Conservation (phyloP, 1,140 invertebrate genomes). For the Pseudachorutes palmiensis region DNA sequence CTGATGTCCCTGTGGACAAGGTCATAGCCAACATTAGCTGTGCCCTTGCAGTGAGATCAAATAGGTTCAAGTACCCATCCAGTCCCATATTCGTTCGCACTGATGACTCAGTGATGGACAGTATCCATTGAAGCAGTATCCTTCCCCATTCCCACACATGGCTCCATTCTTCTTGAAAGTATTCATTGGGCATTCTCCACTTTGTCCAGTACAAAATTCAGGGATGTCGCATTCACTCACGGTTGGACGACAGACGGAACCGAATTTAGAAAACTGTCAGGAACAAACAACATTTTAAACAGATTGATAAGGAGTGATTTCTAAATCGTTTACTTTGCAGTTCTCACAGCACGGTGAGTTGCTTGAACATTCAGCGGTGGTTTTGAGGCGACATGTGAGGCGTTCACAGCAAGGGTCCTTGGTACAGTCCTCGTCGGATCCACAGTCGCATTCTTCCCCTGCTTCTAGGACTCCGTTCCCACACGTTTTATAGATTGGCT, state of each 20-base stretch:
- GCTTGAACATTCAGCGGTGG: conserved; percentile 81
- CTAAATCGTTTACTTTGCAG: conserved; percentile 61
- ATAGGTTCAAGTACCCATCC: conserved; percentile 43
- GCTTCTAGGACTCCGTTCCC: conserved; percentile 90
- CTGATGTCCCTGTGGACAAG: conserved; percentile 11
- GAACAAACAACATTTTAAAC: conserved; percentile 11
- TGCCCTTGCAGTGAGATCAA: not conserved
- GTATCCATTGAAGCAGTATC: conserved; percentile 78
- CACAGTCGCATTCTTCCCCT: conserved; percentile 71
- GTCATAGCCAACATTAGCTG: conserved; percentile 10
- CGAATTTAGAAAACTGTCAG: conserved; percentile 44
- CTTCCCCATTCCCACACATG: conserved; percentile 55
- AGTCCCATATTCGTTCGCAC: conserved; percentile 86
- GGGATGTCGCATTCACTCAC: conserved; percentile 89
- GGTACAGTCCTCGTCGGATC: conserved; percentile 57
- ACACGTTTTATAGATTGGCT: conserved; percentile 52
- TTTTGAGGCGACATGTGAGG: conserved; percentile 82
- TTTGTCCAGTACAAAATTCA: conserved; percentile 72
- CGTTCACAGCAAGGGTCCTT: conserved; percentile 90
- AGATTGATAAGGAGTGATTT: not conserved
- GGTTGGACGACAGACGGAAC: conserved; percentile 69
- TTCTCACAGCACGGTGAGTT: conserved; percentile 79
- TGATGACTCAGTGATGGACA: conserved; percentile 80
- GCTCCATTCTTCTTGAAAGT: conserved; percentile 85
- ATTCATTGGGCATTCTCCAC: conserved; percentile 57